Evolutionary conservation across 2,113 vertebrate genomes (phyloP), one percentile per base, ranked within the genome.

Genomic region (Maccullochella peelii): DNA sequence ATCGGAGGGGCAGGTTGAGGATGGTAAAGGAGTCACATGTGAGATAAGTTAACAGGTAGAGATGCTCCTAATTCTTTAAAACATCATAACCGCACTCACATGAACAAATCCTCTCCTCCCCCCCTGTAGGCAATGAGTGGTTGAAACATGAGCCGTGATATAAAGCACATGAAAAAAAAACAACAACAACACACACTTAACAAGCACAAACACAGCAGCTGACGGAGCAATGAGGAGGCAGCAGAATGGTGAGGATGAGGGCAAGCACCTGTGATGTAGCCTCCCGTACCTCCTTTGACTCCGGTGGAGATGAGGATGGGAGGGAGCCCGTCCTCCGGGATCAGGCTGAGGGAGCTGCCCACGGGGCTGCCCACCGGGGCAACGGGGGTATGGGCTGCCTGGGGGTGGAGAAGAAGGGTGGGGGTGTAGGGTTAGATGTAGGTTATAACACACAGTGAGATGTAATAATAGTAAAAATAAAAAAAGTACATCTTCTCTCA

Each of bases 271-370:
- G 95, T 94, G 92, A 95, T 90, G 92, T 95, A 93, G 92, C 94
- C 94, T 95, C 95, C 94, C 95, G 91, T 96, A 99, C 98, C 98
- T 98, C 98, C 98, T 98, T 99, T 99, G 88, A 99, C 96, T 86
- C 98, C 98, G 20, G 98, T 99, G 93, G 98, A 99, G 94, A 99
- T 99, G 91, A 99, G 98, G 92, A 99, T 99, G 91, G 98, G 98
- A 95, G 98, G 98, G 93, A 99, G 98, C 27, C 98, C 98, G 90
- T 99, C 97, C 95, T 99, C 97, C 80, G 98, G 98, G 93, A 99
- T 98, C 77, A 99, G 96, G 79, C 98, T 99, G 95, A 99, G 94
- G 79, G 98, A 97, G 88, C 97, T 99, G 93, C 98, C 98, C 93
- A 99, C 96, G 55, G 98, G 97, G 94, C 97, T 98, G 93, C 97